Percentiles rank a stretch among this genome's conserved stretches.
phyloP scores from a whole-genome alignment of 2,888 invertebrate species.

The Stegana nigrithorax region DNA sequence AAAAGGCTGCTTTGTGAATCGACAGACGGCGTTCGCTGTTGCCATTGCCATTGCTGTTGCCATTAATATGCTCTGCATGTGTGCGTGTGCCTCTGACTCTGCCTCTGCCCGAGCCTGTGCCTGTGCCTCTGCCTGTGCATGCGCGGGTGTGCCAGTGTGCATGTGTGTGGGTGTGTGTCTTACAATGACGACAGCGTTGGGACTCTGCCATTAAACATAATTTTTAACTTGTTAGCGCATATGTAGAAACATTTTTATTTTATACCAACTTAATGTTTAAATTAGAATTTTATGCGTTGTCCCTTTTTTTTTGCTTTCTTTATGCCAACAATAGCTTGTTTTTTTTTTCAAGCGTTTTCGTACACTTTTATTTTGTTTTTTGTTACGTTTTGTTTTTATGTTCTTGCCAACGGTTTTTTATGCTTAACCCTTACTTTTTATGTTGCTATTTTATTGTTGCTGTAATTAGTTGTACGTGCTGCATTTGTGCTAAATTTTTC shows the following conservation, averaged over 20 bases:
- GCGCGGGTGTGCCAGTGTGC: neutral
- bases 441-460: neutral
- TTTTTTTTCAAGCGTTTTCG: neutral
- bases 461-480: conserved; percentile 12
- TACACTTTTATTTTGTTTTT: neutral
- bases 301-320: neutral
- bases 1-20: neutral
- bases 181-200: conserved; percentile 1
- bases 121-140: too few species aligned
- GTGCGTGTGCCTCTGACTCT: too few species aligned
- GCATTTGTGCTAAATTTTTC: neutral
- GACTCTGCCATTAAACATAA: conserved; percentile 58
- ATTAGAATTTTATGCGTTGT: neutral
- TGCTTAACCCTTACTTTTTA: too few species aligned
- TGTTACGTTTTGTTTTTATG: neutral
- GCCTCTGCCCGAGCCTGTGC: too few species aligned
- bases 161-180: conserved; percentile 20
- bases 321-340: too few species aligned
- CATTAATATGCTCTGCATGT: too few species aligned
- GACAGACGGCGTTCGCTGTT: neutral
- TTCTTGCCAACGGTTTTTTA: neutral
- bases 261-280: conserved; percentile 20
- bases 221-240: conserved; percentile 57
- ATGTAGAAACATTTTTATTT: conserved; percentile 33
- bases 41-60: neutral